Percentiles rank a stretch among this genome's conserved stretches.
Evolutionary conservation across 2,113 vertebrate species (phyloP).

Genomic region (Trochalopteron elliotii): DNA sequence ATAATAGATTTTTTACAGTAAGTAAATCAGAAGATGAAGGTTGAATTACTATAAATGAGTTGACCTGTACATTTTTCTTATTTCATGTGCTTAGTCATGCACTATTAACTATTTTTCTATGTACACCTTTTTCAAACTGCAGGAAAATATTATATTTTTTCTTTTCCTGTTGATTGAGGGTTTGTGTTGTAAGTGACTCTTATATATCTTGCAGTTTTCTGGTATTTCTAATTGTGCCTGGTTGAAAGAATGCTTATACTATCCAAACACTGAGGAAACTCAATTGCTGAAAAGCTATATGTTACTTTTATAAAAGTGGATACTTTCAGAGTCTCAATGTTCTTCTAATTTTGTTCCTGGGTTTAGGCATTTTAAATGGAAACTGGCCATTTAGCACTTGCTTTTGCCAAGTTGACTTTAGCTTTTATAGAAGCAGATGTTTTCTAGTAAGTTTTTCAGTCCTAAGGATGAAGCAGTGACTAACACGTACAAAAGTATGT

Average conservation of each 20-base stretch:
- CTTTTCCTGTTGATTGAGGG: neutral
- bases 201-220: conserved; percentile 17
- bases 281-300: neutral
- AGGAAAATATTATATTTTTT: conserved; percentile 21
- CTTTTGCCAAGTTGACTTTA: conserved; percentile 20
- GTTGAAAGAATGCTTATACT: neutral
- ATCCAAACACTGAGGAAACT: neutral
- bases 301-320: neutral
- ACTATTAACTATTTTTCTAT: conserved; percentile 59
- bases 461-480: neutral
- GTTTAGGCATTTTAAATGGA: conserved; percentile 47
- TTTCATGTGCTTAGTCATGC: conserved; percentile 75
- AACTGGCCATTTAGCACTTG: conserved; percentile 16
- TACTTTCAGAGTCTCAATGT: neutral
- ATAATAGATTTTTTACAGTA: conserved; percentile 77
- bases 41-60: conserved; percentile 81
- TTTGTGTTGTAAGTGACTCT: neutral
- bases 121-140: conserved; percentile 43
- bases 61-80: conserved; percentile 79
- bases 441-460: conserved; percentile 37
- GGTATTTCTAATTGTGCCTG: conserved; percentile 26
- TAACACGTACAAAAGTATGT: conserved; percentile 23
- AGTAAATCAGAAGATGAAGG: conserved; percentile 80
- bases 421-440: conserved; percentile 53
- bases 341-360: conserved; percentile 18